Base-by-base conservation (phyloP, 2,113 vertebrate species). In the Rhynchopsitta pachyrhyncha region DNA sequence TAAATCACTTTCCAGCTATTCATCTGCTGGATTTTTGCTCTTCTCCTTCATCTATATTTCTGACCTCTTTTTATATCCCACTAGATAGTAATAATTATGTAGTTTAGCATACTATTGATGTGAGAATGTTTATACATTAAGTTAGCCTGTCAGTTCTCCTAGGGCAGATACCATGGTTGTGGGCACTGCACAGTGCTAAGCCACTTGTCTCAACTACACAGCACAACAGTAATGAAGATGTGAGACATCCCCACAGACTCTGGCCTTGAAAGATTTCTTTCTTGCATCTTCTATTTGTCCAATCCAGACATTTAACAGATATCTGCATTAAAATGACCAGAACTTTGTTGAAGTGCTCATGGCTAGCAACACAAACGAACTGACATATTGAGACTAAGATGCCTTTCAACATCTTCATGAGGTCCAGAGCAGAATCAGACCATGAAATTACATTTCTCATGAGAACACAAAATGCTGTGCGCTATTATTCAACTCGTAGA, bases 171-270 rank as follows among this genome's bases (percentile, higher is more conserved):
- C 9, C 3, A 9, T 3, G 6, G 67, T 27, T 73, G 37, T 23
- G 17, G 19, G 41, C 37, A 37, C 5, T 17, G 3, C 5, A 71
- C 3, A 0, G 9, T 44, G 18, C 28, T 22, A 31, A 82, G 64
- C 5, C 1, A 0, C 22, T 33, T 33, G 10, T n/a, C 41, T 57
- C 19, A 37, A 62, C 10, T 81, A 77, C 24, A 64, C 39, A 53
- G 24, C 23, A 27, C 22, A 69, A 16, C 11, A 12, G 6, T 52
- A 41, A 6, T 47, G 33, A 52, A 74, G 35, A 25, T 6, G 5
- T 0, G 12, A 42, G 15, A 39, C 16, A 44, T 1, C 13, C 10
- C 8, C 23, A 49, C 12, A 77, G 35, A 17, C 17, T 12, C 4
- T 12, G 6, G 11, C 8, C 57, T 33, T 3, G 7, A 70, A 50